Evolutionary conservation across 2,113 vertebrate species (phyloP), one percentile per base, ranked within the genome.

Genomic region (Hoplias malabaricus): DNA sequence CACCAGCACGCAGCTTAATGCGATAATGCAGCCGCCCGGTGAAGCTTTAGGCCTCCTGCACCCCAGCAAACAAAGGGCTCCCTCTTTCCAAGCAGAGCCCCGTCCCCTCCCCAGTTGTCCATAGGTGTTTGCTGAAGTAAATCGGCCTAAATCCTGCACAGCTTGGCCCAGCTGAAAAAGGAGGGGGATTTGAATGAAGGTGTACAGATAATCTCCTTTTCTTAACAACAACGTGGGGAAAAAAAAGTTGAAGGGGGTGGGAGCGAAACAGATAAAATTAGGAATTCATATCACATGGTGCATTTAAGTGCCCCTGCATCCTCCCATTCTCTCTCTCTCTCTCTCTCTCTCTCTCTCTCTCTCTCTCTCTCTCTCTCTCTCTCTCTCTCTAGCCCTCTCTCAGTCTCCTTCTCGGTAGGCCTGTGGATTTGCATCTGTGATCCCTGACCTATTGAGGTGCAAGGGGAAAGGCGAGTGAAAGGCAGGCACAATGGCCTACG

Each of bases 71-170:
- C 94, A 95, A 95, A 96, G 93, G 92, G 89, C 89, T 94, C 89
- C 91, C 94, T 95, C 92, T 93, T 93, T 91, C 77, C 65, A 40
- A 92, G 92, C 92, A 90, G 93, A 93, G 89, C 90, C 69, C 36
- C 33, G 87, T 92, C 90, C 92, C 92, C 91, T 90, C 85, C 89
- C 93, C 90, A 75, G 93, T 92, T 93, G 91, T 94, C 94, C 94
- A 94, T 93, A 96, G 95, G 94, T 94, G 93, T 94, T 95, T 93
- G 94, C 90, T 92, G 92, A 95, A 96, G 94, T 96, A 95, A 96
- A 96, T 95, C 94, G 95, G 94, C 90, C 95, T 95, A 96, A 96
- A 96, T 95, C 95, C 94, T 91, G 90, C 92, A 86, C 90, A 88
- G 92, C 92, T 94, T 93, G 92, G 91, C 93, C 78, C 82, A 74